These are phyloP conservation scores for Orthosia gothica DNA, from an alignment of 2,888 invertebrate species.

Conservation along the genomic window DNA sequence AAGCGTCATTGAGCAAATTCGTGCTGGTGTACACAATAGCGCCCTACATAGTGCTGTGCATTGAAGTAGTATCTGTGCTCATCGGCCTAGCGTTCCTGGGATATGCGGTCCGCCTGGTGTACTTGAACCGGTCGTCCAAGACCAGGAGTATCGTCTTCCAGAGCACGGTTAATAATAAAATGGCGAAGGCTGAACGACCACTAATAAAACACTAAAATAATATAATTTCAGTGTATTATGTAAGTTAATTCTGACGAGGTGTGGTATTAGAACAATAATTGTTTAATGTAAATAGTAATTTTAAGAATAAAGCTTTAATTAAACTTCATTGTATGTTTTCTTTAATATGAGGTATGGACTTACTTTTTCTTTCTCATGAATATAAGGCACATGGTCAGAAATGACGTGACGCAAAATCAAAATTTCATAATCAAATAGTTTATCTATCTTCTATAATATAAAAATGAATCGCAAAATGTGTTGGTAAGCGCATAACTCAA, in stretches of 20 bases:
- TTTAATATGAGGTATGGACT: too few species aligned
- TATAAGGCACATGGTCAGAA: too few species aligned
- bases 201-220: slow-evolving; percentile 5
- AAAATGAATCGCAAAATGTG: too few species aligned
- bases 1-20: slow-evolving; percentile 69
- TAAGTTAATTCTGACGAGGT: not conserved
- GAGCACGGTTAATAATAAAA: not conserved
- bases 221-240: too few species aligned
- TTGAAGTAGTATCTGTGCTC: slow-evolving; percentile 67
- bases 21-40: slow-evolving; percentile 73
- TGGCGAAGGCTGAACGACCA: slow-evolving; percentile 10
- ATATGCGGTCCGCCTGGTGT: slow-evolving; percentile 45
- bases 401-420: too few species aligned
- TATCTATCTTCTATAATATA: too few species aligned
- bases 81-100: slow-evolving; percentile 68
- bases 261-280: slow-evolving; percentile 12
- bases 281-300: slow-evolving; percentile 15
- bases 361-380: too few species aligned
- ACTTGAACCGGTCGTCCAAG: slow-evolving; percentile 17
- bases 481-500: too few species aligned
- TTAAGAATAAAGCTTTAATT: not conserved
- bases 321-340: too few species aligned
- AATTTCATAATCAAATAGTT: too few species aligned
- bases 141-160: slow-evolving; percentile 29
- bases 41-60: slow-evolving; percentile 67